Base-by-base conservation (phyloP, 2,113 vertebrate genomes). In the Artemisiospiza belli region DNA sequence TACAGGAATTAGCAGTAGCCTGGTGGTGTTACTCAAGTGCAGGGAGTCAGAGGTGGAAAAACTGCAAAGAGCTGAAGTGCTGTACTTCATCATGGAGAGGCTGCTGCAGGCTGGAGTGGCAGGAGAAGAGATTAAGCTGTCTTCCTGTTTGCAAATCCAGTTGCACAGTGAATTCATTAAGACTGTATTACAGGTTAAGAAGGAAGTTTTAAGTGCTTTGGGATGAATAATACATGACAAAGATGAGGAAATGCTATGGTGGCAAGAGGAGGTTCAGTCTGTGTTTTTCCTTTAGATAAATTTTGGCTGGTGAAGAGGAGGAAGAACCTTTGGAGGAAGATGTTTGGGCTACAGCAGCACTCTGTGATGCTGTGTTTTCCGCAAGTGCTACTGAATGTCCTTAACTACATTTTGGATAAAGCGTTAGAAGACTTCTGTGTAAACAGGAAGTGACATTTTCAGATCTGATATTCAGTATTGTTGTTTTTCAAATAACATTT, bases 401-500 rank as follows among this genome's bases (percentile, higher is more conserved):
- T 82, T 14, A 72, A 30, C 44, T 68, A 49, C 14, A 35, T 76
- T 58, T 89, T 70, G 37, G 33, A 47, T 82, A 87, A 72, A 66
- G 46, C 1, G 0, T 27, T 78, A 28, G 28, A 66, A 87, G 47
- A 47, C 62, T 87, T 87, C 55, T 76, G 4, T 35, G 30, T 63
- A 41, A 77, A 81, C 2, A 3, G 41, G 49, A 84, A 79, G 58
- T 58, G 63, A 77, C 75, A 33, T 82, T 83, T 95, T 92, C 74
- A 74, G 59, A 90, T 73, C 55, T 51, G 27, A 39, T 69, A 18
- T 72, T 92, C 55, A 7, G 19, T 74, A 47, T 63, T 80, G 78
- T 87, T 89, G 20, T 86, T 95, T 91, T 80, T 85, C 74, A 91
- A 67, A 69, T 25, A 82, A 39, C 28, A 30, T 77, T 87, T 77